phyloP scores from a whole-genome alignment of 2,888 invertebrate genomes.

The Amphipyra tragopoginis region DNA sequence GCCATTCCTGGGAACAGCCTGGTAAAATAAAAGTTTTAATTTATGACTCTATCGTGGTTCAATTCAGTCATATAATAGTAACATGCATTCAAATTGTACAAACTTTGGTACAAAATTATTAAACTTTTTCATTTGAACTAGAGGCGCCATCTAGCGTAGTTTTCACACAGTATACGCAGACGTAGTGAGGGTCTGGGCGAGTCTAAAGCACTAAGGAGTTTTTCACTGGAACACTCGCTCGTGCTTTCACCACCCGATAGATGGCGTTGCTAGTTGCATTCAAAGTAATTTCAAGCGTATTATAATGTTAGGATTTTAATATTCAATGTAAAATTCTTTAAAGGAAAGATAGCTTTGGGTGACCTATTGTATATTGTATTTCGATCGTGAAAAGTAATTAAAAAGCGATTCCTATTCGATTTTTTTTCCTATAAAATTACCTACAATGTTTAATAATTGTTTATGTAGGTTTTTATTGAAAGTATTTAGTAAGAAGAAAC shows the following conservation, averaged over 20 bases:
- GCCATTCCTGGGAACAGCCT: no score
- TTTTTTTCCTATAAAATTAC: no score
- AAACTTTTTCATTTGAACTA: background rate
- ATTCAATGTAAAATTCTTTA: no score
- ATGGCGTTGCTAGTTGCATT: slow-evolving; percentile 59
- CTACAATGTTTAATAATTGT: no score
- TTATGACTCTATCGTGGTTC: background rate
- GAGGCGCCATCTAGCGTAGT: slow-evolving; percentile 42
- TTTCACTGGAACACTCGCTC: slow-evolving; percentile 7
- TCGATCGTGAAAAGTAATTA: no score
- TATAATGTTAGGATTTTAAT: no score
- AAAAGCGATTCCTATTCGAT: no score
- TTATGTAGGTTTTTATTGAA: no score
- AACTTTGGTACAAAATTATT: background rate
- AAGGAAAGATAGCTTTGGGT: no score
- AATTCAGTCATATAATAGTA: background rate
- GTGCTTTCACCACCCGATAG: slow-evolving; percentile 61
- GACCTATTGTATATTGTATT: no score
- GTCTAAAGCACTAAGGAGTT: background rate
- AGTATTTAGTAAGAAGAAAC: no score
- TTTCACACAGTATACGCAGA: background rate
- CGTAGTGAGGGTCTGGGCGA: background rate
- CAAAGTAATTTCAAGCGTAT: no score
- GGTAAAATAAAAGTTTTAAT: background rate
- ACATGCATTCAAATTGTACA: background rate